These are phyloP conservation scores for Macroramphosus scolopax DNA, from an alignment of 2,797 vertebrate species.

Conservation along the genomic window DNA sequence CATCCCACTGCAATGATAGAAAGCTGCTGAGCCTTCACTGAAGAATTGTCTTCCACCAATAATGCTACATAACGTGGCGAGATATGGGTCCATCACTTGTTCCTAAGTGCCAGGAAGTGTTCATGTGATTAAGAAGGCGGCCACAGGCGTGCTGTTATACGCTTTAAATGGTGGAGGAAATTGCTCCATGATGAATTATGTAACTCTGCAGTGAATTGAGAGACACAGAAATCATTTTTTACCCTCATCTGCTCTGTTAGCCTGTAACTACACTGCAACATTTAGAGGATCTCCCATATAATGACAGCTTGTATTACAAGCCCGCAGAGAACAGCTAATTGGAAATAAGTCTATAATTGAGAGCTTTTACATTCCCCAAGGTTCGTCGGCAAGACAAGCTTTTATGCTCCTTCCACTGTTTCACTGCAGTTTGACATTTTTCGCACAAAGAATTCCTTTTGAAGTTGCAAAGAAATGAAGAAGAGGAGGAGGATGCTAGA, in stretches of 20 bases:
- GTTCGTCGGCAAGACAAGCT: conserved; percentile 16
- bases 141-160: conserved; percentile 5
- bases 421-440: conserved; percentile 18
- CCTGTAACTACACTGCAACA: conserved; percentile 16
- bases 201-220: conserved; percentile 26
- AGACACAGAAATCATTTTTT: conserved; percentile 18
- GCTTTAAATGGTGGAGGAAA: conserved; percentile 12
- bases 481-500: conserved; percentile 13
- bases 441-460: conserved; percentile 20
- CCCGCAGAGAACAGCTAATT: conserved; percentile 46
- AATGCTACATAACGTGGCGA: not conserved
- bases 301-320: conserved; percentile 30
- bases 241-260: conserved; percentile 5
- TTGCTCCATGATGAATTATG: conserved; percentile 18
- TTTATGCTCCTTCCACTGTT: conserved; percentile 14
- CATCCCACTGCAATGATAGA: not conserved
- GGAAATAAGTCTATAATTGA: conserved; percentile 42
- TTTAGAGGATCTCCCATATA: conserved; percentile 16
- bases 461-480: conserved; percentile 6
- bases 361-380: conserved; percentile 33
- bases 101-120: not conserved
- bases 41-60: not conserved
- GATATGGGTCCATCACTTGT: not conserved
- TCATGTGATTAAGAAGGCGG: conserved; percentile 18
- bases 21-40: too few species aligned